Conservation (phyloP, 2,113 vertebrate species). For the Chlamydotis undulata region DNA sequence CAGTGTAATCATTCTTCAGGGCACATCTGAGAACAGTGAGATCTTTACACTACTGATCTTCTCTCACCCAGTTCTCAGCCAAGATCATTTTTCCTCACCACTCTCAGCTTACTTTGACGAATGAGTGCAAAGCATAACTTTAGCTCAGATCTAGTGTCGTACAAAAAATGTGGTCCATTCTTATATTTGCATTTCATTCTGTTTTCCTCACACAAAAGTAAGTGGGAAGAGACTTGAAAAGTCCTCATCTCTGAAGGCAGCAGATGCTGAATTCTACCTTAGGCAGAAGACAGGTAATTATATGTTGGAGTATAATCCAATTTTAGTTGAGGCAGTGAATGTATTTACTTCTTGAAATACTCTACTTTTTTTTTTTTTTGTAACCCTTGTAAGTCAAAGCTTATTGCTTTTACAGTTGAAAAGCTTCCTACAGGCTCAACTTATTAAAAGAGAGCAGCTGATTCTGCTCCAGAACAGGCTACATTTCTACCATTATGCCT, state of each 20-base stretch:
- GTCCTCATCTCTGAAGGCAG: not conserved
- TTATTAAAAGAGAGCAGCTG: not conserved
- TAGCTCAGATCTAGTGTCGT: not conserved
- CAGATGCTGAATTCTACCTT: not conserved
- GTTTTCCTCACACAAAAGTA: not conserved
- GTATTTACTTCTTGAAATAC: not conserved
- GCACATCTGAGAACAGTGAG: accelerated
- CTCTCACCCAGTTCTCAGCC: not conserved
- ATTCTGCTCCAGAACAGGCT: not conserved
- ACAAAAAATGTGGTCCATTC: not conserved
- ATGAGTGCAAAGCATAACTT: not conserved
- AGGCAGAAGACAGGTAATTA: not conserved
- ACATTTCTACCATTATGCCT: not conserved
- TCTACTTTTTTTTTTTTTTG: not conserved
- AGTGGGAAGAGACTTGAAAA: not conserved
- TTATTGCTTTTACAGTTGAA: not conserved
- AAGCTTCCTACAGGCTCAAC: not conserved
- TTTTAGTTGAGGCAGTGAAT: not conserved
- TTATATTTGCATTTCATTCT: not conserved
- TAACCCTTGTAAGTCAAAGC: not conserved
- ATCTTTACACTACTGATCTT: not conserved
- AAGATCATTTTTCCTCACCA: not conserved
- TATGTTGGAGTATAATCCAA: not conserved
- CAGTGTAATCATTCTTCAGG: not conserved
- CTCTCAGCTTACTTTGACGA: not conserved